phyloP scores from a whole-genome alignment of 1,140 invertebrate genomes.

The Drosophila gunungcola region DNA sequence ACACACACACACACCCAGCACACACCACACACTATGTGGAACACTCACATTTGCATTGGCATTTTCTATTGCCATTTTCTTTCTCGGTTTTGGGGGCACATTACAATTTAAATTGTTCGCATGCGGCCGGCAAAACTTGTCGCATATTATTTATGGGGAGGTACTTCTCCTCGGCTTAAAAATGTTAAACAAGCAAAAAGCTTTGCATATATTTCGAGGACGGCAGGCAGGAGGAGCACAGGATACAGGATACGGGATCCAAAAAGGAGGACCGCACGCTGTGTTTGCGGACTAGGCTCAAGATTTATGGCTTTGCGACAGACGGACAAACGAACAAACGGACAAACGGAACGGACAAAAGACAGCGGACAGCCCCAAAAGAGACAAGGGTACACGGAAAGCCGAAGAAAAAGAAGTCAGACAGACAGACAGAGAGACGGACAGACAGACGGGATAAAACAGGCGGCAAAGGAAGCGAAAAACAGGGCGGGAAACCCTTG shows the following conservation, averaged over 20 bases:
- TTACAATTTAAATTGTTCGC: conserved; percentile 78
- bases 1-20: conserved; percentile 2
- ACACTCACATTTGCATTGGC: conserved; percentile 54
- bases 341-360: not conserved
- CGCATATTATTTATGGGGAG: conserved; percentile 73
- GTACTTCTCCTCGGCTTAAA: conserved; percentile 44
- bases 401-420: not conserved
- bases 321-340: conserved; percentile 6
- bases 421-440: not conserved
- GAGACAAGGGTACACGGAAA: conserved; percentile 25
- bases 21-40: not conserved
- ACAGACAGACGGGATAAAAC: conserved; percentile 13
- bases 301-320: conserved; percentile 70
- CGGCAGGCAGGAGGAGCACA: conserved; percentile 11
- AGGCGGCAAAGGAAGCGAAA: not conserved
- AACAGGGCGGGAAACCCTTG: conserved; percentile 34
- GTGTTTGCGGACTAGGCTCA: conserved; percentile 56
- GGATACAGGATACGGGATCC: conserved; percentile 4
- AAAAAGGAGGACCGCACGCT: conserved; percentile 46
- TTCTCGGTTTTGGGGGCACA: conserved; percentile 49
- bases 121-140: conserved; percentile 65
- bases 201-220: conserved; percentile 56
- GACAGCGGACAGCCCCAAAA: conserved; percentile 4
- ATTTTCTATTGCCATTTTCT: conserved; percentile 60
- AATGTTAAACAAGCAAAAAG: conserved; percentile 76